Base-by-base conservation (phyloP, 2,888 invertebrate genomes). In the Cerastis rubricosa region DNA sequence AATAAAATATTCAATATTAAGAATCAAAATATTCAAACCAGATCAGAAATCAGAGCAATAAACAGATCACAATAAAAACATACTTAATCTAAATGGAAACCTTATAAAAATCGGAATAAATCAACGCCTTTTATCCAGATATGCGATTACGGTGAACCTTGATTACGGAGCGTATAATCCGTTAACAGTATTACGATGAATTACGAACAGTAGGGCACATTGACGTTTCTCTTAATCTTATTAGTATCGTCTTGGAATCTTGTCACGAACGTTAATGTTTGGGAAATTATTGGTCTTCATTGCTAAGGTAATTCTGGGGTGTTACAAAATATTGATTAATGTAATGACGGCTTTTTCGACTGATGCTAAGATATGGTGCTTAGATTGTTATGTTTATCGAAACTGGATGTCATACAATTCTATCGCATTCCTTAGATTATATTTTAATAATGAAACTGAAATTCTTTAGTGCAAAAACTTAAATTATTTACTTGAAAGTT, bases 161-260 rank as follows among this genome's bases (percentile, higher is more conserved):
- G 89, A 90, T 91, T 86, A 87, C 82, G 83, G 22, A 78, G 78
- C 85, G 84, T 85, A 88, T 88, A 92, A 91, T 91, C 89, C 87
- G 84, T 79, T 92, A 92, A 92, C 88, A 88, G 90, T 76, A 91
- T 92, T 92, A 91, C 83, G 83, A 80, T 84, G 88, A 83, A 90
- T 92, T 92, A 91, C 89, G 89, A 87, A 88, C 84, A 89, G 86
- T 88, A 78, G 25, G 87, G 78, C 87, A 87, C 83, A 81, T 87
- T 81, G 85, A 84, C 84, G 80, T 79, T 77, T 81, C 79, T 80
- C 72, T 43, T 92, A 92, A 94, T 93, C 92, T 88, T 87, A 91
- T 93, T 91, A 92, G 80, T 79, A 87, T 81, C 83, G 74, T 73
- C 82, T 74, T 59, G 45, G 19, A 85, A 85, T 83, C 77, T 72